These are phyloP conservation scores for Meteorus colon DNA, from an alignment of 2,888 invertebrate species.

Conservation along the genomic window DNA sequence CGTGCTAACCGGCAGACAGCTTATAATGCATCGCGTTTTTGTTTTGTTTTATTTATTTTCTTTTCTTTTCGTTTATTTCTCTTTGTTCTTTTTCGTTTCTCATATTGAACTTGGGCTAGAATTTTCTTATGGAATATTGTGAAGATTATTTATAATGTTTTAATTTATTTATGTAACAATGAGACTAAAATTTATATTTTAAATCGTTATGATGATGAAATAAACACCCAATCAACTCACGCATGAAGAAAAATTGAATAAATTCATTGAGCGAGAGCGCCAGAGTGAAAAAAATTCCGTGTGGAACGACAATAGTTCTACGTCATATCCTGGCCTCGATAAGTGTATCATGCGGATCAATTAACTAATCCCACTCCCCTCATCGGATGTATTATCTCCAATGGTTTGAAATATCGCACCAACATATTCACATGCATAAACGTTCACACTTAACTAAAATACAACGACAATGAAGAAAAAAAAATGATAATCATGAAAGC, in stretches of 20 bases:
- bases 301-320: constrained; percentile 66
- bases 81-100: background rate
- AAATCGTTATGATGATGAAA: too few species aligned
- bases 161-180: too few species aligned
- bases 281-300: background rate
- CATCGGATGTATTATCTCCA: constrained; percentile 48
- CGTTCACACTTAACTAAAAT: background rate
- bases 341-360: constrained; percentile 59
- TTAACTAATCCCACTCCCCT: constrained; percentile 69
- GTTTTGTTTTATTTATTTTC: background rate
- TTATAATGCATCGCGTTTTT: background rate
- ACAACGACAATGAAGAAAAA: background rate
- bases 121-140: too few species aligned
- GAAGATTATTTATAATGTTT: too few species aligned
- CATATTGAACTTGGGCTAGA: background rate
- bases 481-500: background rate
- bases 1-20: constrained; percentile 26
- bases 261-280: too few species aligned
- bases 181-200: too few species aligned
- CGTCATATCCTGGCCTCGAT: constrained; percentile 69
- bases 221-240: too few species aligned
- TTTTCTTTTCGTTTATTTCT: background rate
- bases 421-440: constrained; percentile 42
- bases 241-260: too few species aligned
- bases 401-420: constrained; percentile 62